Base-by-base conservation (phyloP, 2,888 invertebrate species). In the Siphonodentalium dalli region DNA sequence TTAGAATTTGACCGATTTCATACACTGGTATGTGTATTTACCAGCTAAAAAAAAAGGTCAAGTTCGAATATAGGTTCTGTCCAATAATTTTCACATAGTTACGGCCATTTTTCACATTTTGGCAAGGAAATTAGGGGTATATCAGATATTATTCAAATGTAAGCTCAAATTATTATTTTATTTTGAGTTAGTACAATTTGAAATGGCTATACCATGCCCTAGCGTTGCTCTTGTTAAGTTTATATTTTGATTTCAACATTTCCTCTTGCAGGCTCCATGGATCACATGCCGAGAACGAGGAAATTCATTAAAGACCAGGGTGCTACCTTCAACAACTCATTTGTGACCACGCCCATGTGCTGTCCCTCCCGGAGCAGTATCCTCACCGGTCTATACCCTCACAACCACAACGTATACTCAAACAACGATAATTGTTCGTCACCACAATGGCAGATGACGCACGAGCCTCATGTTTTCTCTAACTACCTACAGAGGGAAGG, bases 391-490 rank as follows among this genome's bases (percentile, higher is more conserved):
- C 75, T 83, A 67, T 86, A 97, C 83, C 93, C 94, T 24, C 98
- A 98, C 85, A 97, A 97, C 84, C 98, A 98, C 84, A 89, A 93
- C 79, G 94, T 95, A 50, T 96, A 92, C 84, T 97, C 97, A 8
- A 98, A 98, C 86, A 98, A 98, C 63, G 94, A 95, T 83, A 98
- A 98, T 85, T 98, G 98, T 84, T 94, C 95, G 51, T 94, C 94
- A 62, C 88, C 90, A 13, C 89, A 89, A 79, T 98, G 98, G 97
- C 94, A 95, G 83, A 89, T 91, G 49, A 90, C 88, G 31, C 92
- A 94, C 78, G 97, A 97, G 84, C 90, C 92, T 20, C 88, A 90
- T 71, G 92, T 92, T 42, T 96, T 96, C 83, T 96, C 96, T 56
- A 96, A 95, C 83, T 97, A 97, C 83, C 84, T 81, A 21, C 72